Evolutionary conservation across 1,140 invertebrate species (phyloP), one percentile per base, ranked within the genome.

Genomic region (Euglossa dilemma): DNA sequence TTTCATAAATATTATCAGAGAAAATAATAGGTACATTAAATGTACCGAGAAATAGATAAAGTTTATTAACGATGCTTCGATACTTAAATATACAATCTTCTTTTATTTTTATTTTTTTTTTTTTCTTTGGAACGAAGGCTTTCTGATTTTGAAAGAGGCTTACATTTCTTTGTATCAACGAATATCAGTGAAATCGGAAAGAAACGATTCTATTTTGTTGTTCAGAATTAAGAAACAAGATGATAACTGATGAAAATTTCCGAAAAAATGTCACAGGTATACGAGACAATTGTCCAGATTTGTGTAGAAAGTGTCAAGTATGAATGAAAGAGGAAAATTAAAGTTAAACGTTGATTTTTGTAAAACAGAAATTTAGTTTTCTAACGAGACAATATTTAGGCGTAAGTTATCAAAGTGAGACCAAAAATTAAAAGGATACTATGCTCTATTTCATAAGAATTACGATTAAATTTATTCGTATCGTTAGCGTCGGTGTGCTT

Each of bases 381-480:
- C 59, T 86, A 91, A 91, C 73, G 87, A 92, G 92, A 94, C 92
- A 93, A 94, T 94, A 94, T 93, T 90, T 93, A 93, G 92, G 89
- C 86, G 73, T 93, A 93, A 92, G 90, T 91, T 92, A 88, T 77
- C 83, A 71, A 87, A 93, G 79, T 81, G 88, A 93, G 91, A 93
- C 92, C 92, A 93, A 93, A 93, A 93, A 92, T 91, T 93, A 90
- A 90, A 89, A 69, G 74, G 83, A 87, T 92, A 91, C 87, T 90
- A 86, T 52, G 76, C 85, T n/a, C n/a, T 90, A 88, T 90, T 86
- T 86, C 54, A 83, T 87, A 87, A 90, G 84, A 52, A 82, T 85
- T 84, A 86, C 72, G 76, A 90, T 91, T 90, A 91, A 89, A 91
- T 79, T 89, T 90, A 85, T 67, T 76, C 79, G 64, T 85, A 86